These are phyloP conservation scores for Tetraodon nigroviridis DNA, from an alignment of 2,113 vertebrate genomes.

Conservation along the genomic window DNA sequence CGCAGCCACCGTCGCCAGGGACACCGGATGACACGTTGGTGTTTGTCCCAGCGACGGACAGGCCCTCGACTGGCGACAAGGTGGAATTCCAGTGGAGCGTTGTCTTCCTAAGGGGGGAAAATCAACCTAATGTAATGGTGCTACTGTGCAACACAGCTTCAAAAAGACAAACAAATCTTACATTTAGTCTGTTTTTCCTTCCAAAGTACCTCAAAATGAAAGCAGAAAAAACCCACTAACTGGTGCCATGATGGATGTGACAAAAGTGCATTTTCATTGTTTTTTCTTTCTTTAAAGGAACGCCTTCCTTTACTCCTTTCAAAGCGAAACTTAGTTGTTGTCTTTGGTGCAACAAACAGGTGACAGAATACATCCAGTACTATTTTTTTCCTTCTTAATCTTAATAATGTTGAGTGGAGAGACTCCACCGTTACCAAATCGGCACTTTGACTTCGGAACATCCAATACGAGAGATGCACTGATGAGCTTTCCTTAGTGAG, in stretches of 20 bases:
- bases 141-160: constrained; percentile 89
- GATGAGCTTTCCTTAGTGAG: constrained; percentile 81
- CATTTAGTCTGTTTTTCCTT: constrained; percentile 67
- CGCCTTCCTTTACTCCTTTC: not conserved
- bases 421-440: constrained; percentile 77
- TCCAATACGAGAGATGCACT: constrained; percentile 84
- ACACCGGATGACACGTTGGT: constrained; percentile 13
- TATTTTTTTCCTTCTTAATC: constrained; percentile 39
- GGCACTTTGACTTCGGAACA: constrained; percentile 79
- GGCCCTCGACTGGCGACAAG: constrained; percentile 39
- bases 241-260: constrained; percentile 72
- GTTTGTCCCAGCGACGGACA: constrained; percentile 20
- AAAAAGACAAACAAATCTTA: constrained; percentile 61
- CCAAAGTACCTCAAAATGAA: constrained; percentile 79
- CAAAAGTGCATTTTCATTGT: constrained; percentile 62
- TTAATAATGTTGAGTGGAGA: constrained; percentile 68
- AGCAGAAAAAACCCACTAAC: constrained; percentile 54
- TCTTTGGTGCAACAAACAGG: no score
- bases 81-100: constrained; percentile 75
- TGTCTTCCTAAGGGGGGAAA: constrained; percentile 65
- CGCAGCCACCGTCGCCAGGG: constrained; percentile 15
- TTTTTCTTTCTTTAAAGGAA: not conserved
- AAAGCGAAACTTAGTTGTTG: no score
- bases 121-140: constrained; percentile 82
- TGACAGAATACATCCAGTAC: constrained; percentile 22